Evolutionary conservation across 1,140 invertebrate species (phyloP), one percentile per base, ranked within the genome.

Genomic region (Mya arenaria): DNA sequence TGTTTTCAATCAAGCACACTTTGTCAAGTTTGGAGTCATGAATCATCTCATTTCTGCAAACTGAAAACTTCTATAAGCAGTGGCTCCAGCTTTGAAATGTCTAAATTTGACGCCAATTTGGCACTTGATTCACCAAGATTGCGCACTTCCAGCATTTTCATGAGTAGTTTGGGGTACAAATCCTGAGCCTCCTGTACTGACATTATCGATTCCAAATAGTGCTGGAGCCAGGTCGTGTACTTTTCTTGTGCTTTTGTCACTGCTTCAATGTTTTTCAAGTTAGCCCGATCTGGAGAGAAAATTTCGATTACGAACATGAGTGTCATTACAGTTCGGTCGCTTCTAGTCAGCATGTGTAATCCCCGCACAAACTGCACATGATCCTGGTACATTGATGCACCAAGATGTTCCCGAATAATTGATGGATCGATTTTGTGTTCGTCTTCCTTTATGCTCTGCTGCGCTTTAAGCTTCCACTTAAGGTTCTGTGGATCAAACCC

Each of bases 231-330:
- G 92, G 97, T 96, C 91, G 97, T 97, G 92, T 98, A 98, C 13
- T 96, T 96, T 93, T 97, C 96, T 94, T 98, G 97, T 92, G 98
- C 97, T 62, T 97, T 92, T 92, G 96, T 96, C 78, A 99, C 96
- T 28, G 97, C 95, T 90, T 97, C 96, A 41, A 95, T 94, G 92
- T 98, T 96, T 73, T 97, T 95, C 10, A 98, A 95, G 87, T 95
- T 95, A 4, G 96, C 94, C 75, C 97, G 93, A 81, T 97, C 95
- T 0, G 97, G 96, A 36, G 96, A 96, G 91, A 98, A 98, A 17
- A 98, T 93, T 60, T 97, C 94, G 86, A 99, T 98, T 69, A 97
- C 97, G 90, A 96, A 96, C 88, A 99, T 94, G 77, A 98, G 96
- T 15, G 98, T 94, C 91, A 98, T 97, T 32, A 98, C 95, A 90